These are phyloP conservation scores for Prolemur simus DNA, from an alignment of 2,113 vertebrate species.

Conservation along the genomic window DNA sequence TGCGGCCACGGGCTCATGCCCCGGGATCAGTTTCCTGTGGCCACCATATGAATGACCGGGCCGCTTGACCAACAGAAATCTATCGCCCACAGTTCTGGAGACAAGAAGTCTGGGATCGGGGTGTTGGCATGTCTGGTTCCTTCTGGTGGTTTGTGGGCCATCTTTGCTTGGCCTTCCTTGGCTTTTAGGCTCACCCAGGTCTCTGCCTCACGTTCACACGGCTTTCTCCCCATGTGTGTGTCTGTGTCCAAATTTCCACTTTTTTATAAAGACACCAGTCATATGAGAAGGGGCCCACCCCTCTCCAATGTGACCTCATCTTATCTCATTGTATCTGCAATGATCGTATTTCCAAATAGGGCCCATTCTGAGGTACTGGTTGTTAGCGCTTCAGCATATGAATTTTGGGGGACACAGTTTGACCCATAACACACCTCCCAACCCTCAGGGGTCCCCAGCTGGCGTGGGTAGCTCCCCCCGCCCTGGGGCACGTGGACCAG, in stretches of 20 bases:
- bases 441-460: background rate
- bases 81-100: background rate
- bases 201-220: background rate
- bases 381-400: background rate
- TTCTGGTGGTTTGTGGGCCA: background rate
- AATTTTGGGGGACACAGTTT: background rate
- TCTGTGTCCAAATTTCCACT: background rate
- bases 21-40: background rate
- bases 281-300: background rate
- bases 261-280: background rate
- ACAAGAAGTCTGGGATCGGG: background rate
- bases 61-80: background rate
- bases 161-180: background rate
- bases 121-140: background rate
- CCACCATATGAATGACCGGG: accelerated
- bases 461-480: background rate
- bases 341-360: background rate
- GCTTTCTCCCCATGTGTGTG: background rate
- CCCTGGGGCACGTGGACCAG: background rate
- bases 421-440: background rate
- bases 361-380: background rate
- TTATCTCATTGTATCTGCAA: background rate
- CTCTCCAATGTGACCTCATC: background rate
- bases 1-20: accelerated
- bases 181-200: background rate